Evolutionary conservation across 2,888 invertebrate species (phyloP).

Genomic region (Amphipyra berbera): DNA sequence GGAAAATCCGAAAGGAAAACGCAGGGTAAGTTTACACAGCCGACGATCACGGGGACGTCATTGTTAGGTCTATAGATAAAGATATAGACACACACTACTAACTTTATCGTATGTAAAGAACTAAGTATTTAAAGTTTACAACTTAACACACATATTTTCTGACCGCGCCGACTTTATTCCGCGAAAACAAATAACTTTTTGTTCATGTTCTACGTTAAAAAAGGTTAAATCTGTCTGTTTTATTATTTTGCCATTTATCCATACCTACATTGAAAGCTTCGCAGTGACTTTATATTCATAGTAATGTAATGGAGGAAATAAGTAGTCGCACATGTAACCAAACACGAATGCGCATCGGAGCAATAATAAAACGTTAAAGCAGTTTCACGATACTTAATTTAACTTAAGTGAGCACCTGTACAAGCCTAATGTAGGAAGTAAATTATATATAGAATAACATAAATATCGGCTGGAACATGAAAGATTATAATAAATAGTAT

Average conservation of each 20-base stretch:
- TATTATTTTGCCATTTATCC: constrained; percentile 36
- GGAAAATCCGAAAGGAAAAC: constrained; percentile 80
- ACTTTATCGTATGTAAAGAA: constrained; percentile 1
- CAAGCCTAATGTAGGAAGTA: constrained; percentile 8
- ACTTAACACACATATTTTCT: too few species aligned
- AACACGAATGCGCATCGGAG: constrained; percentile 32
- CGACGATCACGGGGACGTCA: neutral
- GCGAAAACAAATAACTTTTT: constrained; percentile 37
- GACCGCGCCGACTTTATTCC: too few species aligned
- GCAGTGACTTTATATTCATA: constrained; percentile 47
- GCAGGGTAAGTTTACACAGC: constrained; percentile 76
- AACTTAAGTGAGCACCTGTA: constrained; percentile 26
- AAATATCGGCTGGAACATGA: neutral
- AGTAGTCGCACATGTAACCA: constrained; percentile 28
- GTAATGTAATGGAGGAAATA: constrained; percentile 42
- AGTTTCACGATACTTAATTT: constrained; percentile 37
- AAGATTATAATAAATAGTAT: neutral
- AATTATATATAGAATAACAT: constrained; percentile 8
- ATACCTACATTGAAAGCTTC: constrained; percentile 52
- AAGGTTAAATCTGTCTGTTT: constrained; percentile 34
- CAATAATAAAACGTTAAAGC: constrained; percentile 50
- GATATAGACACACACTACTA: neutral
- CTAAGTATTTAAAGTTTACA: neutral
- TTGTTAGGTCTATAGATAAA: neutral
- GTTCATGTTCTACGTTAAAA: constrained; percentile 15